Percentiles rank a stretch among this genome's conserved stretches.
phyloP scores from a whole-genome alignment of 2,113 vertebrate genomes.

The Hydrochoerus hydrochaeris region DNA sequence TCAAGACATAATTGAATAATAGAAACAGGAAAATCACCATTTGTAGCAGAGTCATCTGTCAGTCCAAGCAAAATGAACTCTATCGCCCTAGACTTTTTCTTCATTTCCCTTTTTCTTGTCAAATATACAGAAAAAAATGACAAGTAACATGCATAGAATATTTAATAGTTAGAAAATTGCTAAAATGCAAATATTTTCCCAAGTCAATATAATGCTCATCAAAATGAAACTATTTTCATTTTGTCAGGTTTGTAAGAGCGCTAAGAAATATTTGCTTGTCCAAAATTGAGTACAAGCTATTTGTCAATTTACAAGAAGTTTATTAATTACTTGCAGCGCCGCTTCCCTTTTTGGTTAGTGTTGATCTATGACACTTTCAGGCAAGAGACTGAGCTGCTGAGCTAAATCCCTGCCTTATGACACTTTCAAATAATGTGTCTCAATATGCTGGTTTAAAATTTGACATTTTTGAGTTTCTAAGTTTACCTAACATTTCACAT shows the following conservation, averaged over 20 bases:
- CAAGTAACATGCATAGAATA: background rate
- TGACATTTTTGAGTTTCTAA: background rate
- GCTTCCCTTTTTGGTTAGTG: background rate
- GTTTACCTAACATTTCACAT: background rate
- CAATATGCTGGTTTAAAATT: background rate
- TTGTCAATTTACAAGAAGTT: background rate
- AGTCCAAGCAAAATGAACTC: too few species aligned
- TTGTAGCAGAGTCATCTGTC: too few species aligned
- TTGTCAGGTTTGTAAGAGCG: background rate
- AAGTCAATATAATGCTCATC: too few species aligned
- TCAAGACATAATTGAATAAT: too few species aligned
- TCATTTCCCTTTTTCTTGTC: slow-evolving; percentile 41
- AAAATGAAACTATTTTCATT: too few species aligned
- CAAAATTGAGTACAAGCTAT: background rate
- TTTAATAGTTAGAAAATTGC: background rate
- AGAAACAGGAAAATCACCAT: too few species aligned
- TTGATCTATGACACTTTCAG: background rate
- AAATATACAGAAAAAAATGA: background rate
- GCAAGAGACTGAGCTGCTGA: too few species aligned
- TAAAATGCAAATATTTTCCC: too few species aligned
- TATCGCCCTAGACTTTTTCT: slow-evolving; percentile 45
- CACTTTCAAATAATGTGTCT: background rate
- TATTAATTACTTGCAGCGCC: background rate
- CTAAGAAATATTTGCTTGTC: background rate
- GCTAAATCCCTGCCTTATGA: too few species aligned